These are phyloP conservation scores for Phenganax marumi DNA, from an alignment of 92 coral and sea anemone genomes.

Conservation along the genomic window DNA sequence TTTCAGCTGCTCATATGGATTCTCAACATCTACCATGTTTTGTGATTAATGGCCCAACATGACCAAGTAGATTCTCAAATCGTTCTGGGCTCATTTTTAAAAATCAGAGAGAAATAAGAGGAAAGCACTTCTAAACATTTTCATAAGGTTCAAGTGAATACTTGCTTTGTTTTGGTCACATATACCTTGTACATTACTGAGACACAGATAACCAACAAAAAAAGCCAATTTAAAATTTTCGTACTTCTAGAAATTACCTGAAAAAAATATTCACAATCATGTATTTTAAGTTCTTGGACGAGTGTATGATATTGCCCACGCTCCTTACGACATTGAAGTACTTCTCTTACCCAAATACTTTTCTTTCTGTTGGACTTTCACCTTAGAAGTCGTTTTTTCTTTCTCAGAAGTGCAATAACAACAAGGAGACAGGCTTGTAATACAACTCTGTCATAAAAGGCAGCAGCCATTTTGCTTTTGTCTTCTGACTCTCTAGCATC, in stretches of 20 bases:
- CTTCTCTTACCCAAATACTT: constrained; percentile 54
- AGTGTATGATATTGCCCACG: constrained; percentile 48
- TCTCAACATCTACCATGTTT: constrained; percentile 44
- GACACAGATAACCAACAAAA: too few relatives aligned
- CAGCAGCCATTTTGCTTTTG: too few relatives aligned
- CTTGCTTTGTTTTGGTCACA: too few relatives aligned
- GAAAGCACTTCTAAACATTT: too few relatives aligned
- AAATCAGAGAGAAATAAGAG: not conserved
- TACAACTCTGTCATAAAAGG: too few relatives aligned
- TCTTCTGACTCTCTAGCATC: constrained; percentile 36
- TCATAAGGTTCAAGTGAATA: too few relatives aligned
- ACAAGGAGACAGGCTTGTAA: not conserved
- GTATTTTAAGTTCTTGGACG: constrained; percentile 34
- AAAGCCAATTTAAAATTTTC: too few relatives aligned
- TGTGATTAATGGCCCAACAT: constrained; percentile 23
- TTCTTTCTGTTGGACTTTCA: constrained; percentile 30
- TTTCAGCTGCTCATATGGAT: constrained; percentile 42
- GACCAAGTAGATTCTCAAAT: constrained; percentile 37
- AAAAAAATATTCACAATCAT: constrained; percentile 58
- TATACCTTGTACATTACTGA: too few relatives aligned
- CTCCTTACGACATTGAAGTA: constrained; percentile 43
- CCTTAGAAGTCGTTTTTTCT: not conserved
- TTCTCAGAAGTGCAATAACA: constrained; percentile 16
- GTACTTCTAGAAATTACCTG: not conserved
- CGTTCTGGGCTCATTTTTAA: constrained; percentile 49